Conservation (phyloP, 2,888 invertebrate species). For the Scaptomyza caliginosa region DNA sequence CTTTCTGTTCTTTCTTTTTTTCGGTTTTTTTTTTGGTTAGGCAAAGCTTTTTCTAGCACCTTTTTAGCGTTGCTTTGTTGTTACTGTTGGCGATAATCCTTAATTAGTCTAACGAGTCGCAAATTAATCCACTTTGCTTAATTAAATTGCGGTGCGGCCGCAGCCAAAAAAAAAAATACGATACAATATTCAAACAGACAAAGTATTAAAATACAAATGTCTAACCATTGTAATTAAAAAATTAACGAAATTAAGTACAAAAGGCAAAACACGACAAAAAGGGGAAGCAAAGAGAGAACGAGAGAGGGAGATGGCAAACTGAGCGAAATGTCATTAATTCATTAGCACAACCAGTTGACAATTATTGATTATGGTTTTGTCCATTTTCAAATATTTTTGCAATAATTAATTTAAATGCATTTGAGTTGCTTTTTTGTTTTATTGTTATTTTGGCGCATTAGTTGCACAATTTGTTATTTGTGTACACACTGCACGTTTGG, state of each 20-base stretch:
- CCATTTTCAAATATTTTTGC: conserved; percentile 17
- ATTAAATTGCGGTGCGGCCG: conserved; percentile 76
- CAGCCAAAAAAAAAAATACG: conserved; percentile 4
- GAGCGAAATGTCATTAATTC: conserved; percentile 72
- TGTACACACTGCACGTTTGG: conserved; percentile 12
- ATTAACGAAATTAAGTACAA: conserved; percentile 40
- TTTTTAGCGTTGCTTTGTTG: conserved; percentile 15
- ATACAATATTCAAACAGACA: conserved; percentile 13
- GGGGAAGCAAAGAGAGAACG: background rate
- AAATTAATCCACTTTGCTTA: conserved; percentile 83
- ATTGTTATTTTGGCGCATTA: conserved; percentile 48
- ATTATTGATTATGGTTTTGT: conserved; percentile 75
- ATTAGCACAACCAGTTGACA: conserved; percentile 77
- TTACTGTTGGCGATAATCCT: conserved; percentile 75
- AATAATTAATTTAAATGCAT: conserved; percentile 55
- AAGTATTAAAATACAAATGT: conserved; percentile 22
- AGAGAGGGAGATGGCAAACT: background rate
- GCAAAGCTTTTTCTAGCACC: conserved; percentile 31
- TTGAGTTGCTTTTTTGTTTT: conserved; percentile 37
- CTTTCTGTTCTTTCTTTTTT: conserved; percentile 20
- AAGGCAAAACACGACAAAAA: conserved; percentile 8
- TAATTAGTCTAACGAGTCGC: conserved; percentile 83
- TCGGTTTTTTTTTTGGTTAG: background rate
- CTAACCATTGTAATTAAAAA: conserved; percentile 57
- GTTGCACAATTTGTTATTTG: conserved; percentile 55